Evolutionary conservation across 2,113 vertebrate species (phyloP).

Genomic region (Barnardius zonarius): DNA sequence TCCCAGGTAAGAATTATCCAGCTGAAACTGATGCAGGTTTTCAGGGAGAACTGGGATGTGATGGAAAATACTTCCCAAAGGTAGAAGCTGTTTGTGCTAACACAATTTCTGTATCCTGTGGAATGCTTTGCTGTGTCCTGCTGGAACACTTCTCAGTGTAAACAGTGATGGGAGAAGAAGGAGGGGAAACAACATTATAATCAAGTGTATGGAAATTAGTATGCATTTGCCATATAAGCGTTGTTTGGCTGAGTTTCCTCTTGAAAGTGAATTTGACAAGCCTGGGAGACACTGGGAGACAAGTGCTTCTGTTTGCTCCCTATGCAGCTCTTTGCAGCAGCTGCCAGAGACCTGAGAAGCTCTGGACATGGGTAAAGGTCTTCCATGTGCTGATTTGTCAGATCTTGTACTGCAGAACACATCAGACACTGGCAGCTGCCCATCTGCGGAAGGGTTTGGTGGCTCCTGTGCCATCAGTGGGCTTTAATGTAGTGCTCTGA

Average conservation of each 20-base stretch:
- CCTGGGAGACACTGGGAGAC: not conserved
- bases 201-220: not conserved
- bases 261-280: not conserved
- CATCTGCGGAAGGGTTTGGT: not conserved
- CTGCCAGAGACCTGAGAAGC: not conserved
- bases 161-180: not conserved
- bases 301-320: not conserved
- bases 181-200: not conserved
- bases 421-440: not conserved
- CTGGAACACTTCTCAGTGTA: not conserved
- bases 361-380: not conserved
- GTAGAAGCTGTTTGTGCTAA: not conserved
- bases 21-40: not conserved
- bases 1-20: not conserved
- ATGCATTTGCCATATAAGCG: accelerated
- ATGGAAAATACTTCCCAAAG: not conserved
- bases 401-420: not conserved
- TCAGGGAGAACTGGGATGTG: not conserved
- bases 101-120: accelerated
- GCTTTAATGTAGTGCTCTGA: not conserved
- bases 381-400: slow-evolving; percentile 29
- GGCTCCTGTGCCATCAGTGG: not conserved
- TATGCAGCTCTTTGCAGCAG: not conserved
- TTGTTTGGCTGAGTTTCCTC: not conserved
- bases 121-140: not conserved